Conservation (phyloP, 2,113 vertebrate genomes). For the Hemiprocne comata region DNA sequence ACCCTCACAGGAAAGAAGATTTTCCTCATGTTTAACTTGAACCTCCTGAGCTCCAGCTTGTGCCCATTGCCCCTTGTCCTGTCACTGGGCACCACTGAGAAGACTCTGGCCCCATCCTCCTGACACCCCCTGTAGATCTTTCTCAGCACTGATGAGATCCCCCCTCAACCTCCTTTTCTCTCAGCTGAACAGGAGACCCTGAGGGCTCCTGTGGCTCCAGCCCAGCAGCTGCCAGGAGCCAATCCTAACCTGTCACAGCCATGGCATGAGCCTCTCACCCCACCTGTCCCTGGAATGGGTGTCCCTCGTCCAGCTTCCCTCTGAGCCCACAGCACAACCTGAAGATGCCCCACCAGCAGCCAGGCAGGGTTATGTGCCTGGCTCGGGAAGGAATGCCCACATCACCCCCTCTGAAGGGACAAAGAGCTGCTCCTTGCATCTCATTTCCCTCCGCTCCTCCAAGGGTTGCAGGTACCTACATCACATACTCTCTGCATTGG, state of each 20-base stretch:
- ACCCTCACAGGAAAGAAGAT: too few species aligned
- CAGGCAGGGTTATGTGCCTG: not conserved
- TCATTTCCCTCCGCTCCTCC: not conserved
- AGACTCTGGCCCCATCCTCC: too few species aligned
- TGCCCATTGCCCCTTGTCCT: too few species aligned
- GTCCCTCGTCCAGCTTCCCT: rapidly evolving
- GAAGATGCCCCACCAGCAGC: not conserved
- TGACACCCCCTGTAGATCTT: too few species aligned
- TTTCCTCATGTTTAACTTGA: too few species aligned
- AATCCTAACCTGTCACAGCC: rapidly evolving
- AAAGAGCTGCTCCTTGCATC: not conserved
- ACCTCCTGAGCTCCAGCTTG: too few species aligned
- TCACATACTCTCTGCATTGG: not conserved
- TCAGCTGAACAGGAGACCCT: not conserved
- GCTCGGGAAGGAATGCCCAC: not conserved
- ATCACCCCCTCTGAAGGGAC: not conserved
- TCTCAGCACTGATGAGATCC: too few species aligned
- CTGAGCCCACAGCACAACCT: not conserved
- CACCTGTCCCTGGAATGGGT: rapidly evolving
- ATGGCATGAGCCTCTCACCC: not conserved
- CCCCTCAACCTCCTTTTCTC: too few species aligned
- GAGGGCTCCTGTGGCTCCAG: not conserved
- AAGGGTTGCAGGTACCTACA: not conserved
- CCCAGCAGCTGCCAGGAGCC: not conserved
- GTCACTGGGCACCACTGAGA: too few species aligned